Evolutionary conservation across 2,113 vertebrate species (phyloP), one percentile per base, ranked within the genome.

Genomic region (Nothobranchius kuhntae): DNA sequence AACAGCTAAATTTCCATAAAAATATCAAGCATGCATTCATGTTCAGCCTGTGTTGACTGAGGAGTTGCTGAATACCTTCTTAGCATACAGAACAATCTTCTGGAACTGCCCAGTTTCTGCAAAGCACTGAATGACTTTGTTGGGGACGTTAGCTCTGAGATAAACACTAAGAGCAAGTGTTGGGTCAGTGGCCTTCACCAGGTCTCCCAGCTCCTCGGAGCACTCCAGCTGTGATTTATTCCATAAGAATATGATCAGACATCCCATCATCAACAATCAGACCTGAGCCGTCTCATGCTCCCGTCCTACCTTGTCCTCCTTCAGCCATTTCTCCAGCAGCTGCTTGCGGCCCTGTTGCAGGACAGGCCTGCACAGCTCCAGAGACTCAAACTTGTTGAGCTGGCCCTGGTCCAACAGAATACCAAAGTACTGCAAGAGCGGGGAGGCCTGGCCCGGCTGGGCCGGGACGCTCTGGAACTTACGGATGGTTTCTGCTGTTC

Each of bases 41-140:
- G 7, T 15, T 0, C 0, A 45, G 26, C 24, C 52, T 1, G 21
- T 12, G 24, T 7, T 14, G 30, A 7, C 47, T 63, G 6, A 48
- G 35, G 1, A 3, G 2, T 61, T 9, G 2, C n/a, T 5, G 0
- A 13, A 80, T 92, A 98, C 96, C 94, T 98, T 98, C 89, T 96
- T 96, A 68, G 96, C 95, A 84, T 97, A 98, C 3, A 96, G 92
- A 46, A 97, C 94, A 14, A 96, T 97, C 87, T 98, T 98, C 90
- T 97, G 96, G 87, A 98, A 96, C 67, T 98, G 96, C 38, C 95
- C 95, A 0, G 95, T 98, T 91, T 98, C 96, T 70, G 95, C 95
- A 77, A 98, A 98, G 89, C 96, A 97, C 87, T 98, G 96, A 75
- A 96, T 96, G 71, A 98, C 96, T 90, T 98, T 98, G 91, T 89